Evolutionary conservation across 2,888 invertebrate genomes (phyloP), one percentile per base, ranked within the genome.

Genomic region (Cremastinae sp.): DNA sequence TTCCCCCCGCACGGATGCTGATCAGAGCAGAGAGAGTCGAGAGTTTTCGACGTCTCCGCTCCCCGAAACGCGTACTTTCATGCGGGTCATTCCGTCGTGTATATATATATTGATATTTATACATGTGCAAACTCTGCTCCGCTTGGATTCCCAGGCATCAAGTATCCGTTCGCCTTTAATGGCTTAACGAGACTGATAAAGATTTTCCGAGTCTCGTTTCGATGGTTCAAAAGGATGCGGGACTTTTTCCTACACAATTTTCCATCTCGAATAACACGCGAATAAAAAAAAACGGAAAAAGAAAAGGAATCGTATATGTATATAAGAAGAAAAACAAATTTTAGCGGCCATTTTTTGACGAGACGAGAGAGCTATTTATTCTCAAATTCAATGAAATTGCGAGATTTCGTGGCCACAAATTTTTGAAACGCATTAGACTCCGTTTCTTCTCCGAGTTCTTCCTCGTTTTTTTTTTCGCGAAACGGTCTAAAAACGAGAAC

Each of bases 151-250:
- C 9, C 3, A 20, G 10, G 10, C 20, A 18, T 20, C 20, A 20
- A n/a, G 20, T 9, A 47, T 61, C 45, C 12, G 28, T 9, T 12
- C 9, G 43, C n/a, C 34, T 66, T 28, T 14, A 36, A 56, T 16
- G 14, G 66, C 4, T 66, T 66, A 56, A 66, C 47, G 66, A 66
- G 66, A 20, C 20, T 20, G 56, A 47, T 9, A 66, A 56, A 56
- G 65, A 49, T 38, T 65, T 66, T 66, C 38, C 28, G 9, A 43
- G 54, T 56, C 61, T 10, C 9, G 16, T 36, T 64, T 14, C 47
- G 49, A 34, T 49, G 41, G n/a, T 7, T 18, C 12, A 20, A 22
- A n/a, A 22, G 18, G 34, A 56, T 66, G 65, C 45, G 54, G 65
- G 65, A 34, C n/a, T 20, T 38, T 20, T 58, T 41, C 41, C 20